A percentile compares a stretch with the other conserved stretches of the same genome.
phyloP scores from a whole-genome alignment of 2,113 vertebrate genomes.

The Microcebus lehilahytsara region DNA sequence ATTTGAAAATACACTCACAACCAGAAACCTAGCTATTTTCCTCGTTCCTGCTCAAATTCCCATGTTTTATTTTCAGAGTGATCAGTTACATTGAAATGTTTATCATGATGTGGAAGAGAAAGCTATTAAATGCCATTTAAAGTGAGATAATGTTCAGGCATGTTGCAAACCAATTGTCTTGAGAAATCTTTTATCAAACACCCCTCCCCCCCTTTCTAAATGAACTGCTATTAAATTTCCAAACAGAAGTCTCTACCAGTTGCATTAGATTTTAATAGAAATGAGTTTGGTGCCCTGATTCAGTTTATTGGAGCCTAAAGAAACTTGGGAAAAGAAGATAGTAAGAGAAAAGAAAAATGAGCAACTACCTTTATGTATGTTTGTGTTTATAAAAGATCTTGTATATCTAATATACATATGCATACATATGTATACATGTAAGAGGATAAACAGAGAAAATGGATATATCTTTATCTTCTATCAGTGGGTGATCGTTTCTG shows the following conservation, averaged over 20 bases:
- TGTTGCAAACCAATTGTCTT: conserved; percentile 29
- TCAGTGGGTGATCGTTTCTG: neutral
- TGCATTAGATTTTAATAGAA: conserved; percentile 28
- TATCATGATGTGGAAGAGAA: conserved; percentile 42
- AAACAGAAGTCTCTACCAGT: conserved; percentile 14
- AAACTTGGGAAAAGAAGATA: neutral
- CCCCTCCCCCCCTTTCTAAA: neutral
- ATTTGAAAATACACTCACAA: conserved; percentile 53
- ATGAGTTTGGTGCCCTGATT: neutral
- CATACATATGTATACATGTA: neutral
- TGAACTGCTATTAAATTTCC: conserved; percentile 53
- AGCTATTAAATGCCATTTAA: conserved; percentile 54
- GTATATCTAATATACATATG: neutral
- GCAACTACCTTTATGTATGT: neutral
- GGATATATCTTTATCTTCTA: neutral
- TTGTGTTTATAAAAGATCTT: neutral
- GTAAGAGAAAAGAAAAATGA: neutral
- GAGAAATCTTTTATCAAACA: conserved; percentile 31
- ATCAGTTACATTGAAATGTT: conserved; percentile 59
- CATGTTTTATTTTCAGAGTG: conserved; percentile 26
- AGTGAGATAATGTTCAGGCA: conserved; percentile 25
- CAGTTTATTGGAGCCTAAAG: neutral
- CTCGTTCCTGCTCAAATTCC: conserved; percentile 1
- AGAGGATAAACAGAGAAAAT: neutral
- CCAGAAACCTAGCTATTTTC: conserved; percentile 19